phyloP scores from a whole-genome alignment of 2,113 vertebrate genomes.

The Haemorhous mexicanus region DNA sequence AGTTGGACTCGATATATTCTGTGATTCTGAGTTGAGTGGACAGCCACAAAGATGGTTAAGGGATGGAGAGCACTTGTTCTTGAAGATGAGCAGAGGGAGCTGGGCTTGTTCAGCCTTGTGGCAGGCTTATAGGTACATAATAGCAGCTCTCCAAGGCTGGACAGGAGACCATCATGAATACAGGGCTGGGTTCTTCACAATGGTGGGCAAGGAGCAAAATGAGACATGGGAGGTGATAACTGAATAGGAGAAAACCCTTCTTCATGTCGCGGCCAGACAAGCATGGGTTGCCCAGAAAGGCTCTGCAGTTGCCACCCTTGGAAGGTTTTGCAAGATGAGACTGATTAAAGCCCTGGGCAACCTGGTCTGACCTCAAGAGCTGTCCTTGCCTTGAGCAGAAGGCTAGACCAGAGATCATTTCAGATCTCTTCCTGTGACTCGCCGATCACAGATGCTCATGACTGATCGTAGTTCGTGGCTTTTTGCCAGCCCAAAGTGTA shows the following conservation, averaged over 20 bases:
- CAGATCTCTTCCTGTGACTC: neutral
- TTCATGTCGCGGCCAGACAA: neutral
- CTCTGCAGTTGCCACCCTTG: neutral
- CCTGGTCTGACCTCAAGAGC: neutral
- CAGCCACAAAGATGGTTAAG: neutral
- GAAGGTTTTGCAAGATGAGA: neutral
- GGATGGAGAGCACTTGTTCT: neutral
- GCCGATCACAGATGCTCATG: neutral
- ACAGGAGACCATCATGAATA: neutral
- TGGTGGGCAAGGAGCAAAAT: neutral
- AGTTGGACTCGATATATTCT: neutral
- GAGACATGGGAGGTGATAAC: neutral
- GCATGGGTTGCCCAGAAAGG: neutral
- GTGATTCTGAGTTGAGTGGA: neutral
- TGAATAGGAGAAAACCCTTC: neutral
- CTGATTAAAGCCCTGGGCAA: neutral
- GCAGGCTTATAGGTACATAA: neutral
- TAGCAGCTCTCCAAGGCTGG: neutral
- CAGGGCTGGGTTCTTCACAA: neutral
- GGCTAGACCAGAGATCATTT: neutral
- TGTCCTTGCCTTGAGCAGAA: neutral
- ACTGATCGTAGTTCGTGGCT: neutral
- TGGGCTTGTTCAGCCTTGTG: neutral
- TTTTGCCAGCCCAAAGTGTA: neutral
- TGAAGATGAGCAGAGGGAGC: neutral